Percentiles rank a stretch among this genome's conserved stretches.
These are phyloP conservation scores for Ellobius talpinus DNA, from an alignment of 2,113 vertebrate species.

Conservation along the genomic window DNA sequence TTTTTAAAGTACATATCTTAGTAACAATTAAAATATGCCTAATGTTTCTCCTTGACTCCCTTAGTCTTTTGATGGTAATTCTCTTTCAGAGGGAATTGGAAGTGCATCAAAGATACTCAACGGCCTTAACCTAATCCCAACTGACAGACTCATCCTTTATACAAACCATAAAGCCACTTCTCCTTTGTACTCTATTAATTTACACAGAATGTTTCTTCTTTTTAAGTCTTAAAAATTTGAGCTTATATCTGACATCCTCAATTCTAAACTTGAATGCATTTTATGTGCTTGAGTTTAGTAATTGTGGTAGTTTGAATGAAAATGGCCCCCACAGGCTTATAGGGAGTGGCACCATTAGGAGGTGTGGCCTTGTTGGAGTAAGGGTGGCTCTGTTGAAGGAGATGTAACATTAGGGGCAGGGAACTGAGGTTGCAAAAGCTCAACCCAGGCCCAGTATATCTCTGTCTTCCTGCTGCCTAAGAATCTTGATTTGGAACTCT, in stretches of 20 bases:
- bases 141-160: background rate
- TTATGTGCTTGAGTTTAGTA: background rate
- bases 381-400: background rate
- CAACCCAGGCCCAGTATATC: background rate
- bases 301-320: background rate
- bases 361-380: background rate
- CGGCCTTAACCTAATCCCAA: background rate
- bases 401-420: background rate
- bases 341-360: background rate
- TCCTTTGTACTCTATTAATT: conserved; percentile 10
- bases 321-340: background rate
- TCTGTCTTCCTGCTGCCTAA: background rate
- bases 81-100: background rate
- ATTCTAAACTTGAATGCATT: conserved; percentile 50
- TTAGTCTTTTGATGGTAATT: background rate
- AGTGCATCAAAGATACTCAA: background rate
- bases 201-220: conserved; percentile 30
- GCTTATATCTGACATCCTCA: conserved; percentile 24
- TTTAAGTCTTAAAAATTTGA: conserved; percentile 58
- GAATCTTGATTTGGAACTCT: background rate
- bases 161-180: background rate
- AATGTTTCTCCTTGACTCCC: background rate
- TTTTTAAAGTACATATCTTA: background rate
- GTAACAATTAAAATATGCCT: background rate
- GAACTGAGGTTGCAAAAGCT: background rate